A percentile compares a stretch with the other conserved stretches of the same genome.
Evolutionary conservation across 2,113 vertebrate genomes (phyloP).

Genomic region (Rhabdomys dilectus): DNA sequence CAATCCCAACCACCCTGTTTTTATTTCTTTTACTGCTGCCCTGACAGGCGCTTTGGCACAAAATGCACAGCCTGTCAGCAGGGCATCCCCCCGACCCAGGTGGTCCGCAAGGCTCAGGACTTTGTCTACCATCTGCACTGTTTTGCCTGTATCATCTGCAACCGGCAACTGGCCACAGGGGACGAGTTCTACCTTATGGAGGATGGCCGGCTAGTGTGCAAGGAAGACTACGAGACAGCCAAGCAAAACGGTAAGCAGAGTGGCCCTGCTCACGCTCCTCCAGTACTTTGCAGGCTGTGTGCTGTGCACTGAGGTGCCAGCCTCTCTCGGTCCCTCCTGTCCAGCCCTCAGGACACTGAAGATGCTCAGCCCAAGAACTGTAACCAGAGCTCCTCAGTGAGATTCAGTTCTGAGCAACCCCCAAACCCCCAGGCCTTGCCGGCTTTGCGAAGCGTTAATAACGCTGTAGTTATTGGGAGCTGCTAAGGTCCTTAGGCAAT

Average conservation of each 20-base stretch:
- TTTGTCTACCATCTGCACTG: conserved; percentile 99
- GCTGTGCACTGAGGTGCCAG: not conserved
- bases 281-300: accelerated
- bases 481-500: accelerated
- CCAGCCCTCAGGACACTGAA: accelerated
- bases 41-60: conserved; percentile 96
- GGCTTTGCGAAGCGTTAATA: not conserved
- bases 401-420: no score
- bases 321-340: accelerated
- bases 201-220: conserved; percentile 97
- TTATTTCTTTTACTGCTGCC: not conserved
- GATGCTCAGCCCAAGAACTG: not conserved
- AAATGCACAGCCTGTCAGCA: conserved; percentile 99
- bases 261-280: accelerated
- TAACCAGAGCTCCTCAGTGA: not conserved
- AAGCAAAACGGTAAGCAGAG: conserved; percentile 95
- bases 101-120: conserved; percentile 99
- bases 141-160: conserved; percentile 99
- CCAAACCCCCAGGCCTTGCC: accelerated
- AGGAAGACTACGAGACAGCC: conserved; percentile 98
- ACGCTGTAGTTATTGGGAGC: accelerated
- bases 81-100: conserved; percentile 98
- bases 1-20: accelerated
- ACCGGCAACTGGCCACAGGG: conserved; percentile 96
- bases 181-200: conserved; percentile 99